phyloP scores from a whole-genome alignment of 2,797 vertebrate genomes.

The Lycodopsis pacificus region DNA sequence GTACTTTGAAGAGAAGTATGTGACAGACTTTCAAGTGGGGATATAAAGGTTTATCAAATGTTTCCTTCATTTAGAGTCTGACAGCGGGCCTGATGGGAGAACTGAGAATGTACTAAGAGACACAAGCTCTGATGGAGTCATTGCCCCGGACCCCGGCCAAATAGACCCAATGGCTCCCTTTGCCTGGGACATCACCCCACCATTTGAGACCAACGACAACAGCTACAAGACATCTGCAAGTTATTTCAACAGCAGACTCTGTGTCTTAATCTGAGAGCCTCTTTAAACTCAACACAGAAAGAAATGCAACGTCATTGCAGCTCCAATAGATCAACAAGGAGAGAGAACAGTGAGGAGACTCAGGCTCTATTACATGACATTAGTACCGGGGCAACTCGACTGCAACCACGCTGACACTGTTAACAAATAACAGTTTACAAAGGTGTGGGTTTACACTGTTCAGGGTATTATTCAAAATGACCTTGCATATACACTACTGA shows the following conservation, averaged over 20 bases:
- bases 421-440: too few species aligned
- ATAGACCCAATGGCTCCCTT: constrained; percentile 19
- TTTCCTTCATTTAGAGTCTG: constrained; percentile 12
- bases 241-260: constrained; percentile 23
- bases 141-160: accelerated
- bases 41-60: background rate
- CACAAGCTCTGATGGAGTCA: background rate
- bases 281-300: background rate
- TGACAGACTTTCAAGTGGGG: background rate
- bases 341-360: background rate
- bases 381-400: background rate
- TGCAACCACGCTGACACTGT: too few species aligned
- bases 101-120: background rate
- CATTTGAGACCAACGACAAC: background rate
- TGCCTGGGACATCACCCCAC: constrained; percentile 52
- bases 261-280: constrained; percentile 27
- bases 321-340: too few species aligned
- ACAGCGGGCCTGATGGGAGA: background rate
- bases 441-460: too few species aligned
- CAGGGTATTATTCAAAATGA: too few species aligned
- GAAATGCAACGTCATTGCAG: background rate
- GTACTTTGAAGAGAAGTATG: background rate
- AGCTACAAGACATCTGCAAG: background rate
- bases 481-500: too few species aligned
- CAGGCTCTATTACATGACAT: too few species aligned